Conservation (phyloP, 2,797 vertebrate genomes). For the Rhyacichthys aspro region DNA sequence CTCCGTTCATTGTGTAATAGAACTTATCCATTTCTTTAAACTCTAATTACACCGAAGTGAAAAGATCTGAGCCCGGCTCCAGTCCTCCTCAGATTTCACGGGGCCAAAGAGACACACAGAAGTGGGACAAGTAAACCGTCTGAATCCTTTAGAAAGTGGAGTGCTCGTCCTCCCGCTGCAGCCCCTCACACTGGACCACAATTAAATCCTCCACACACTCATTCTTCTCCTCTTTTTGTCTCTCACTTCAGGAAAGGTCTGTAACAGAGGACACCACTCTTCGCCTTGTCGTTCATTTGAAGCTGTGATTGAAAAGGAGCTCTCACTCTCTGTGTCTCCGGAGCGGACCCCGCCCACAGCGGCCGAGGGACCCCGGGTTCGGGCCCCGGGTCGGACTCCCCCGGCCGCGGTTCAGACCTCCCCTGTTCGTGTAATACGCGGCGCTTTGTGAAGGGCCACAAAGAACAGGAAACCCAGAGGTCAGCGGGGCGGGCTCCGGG, state of each 20-base stretch:
- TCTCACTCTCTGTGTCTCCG: constrained; percentile 66
- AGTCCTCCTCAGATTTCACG: constrained; percentile 47
- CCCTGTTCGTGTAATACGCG: constrained; percentile 61
- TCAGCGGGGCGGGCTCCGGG: constrained; percentile 68
- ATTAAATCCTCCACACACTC: constrained; percentile 70
- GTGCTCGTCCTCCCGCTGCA: constrained; percentile 66
- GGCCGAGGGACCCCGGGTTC: background rate
- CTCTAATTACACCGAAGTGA: background rate
- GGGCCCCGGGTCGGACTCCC: constrained; percentile 55
- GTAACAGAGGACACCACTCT: constrained; percentile 71
- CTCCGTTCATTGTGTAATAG: too few relatives aligned
- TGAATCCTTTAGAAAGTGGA: constrained; percentile 60
- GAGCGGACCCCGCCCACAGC: constrained; percentile 9
- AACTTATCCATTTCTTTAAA: too few relatives aligned
- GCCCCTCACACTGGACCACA: constrained; percentile 57
- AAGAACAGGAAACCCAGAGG: constrained; percentile 82
- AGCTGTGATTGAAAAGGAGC: constrained; percentile 65
- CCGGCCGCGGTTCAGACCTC: constrained; percentile 68
- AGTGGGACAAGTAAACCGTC: constrained; percentile 41
- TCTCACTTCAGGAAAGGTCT: constrained; percentile 69
- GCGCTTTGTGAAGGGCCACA: constrained; percentile 73
- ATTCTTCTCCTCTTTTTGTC: constrained; percentile 67
- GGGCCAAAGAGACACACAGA: constrained; percentile 51
- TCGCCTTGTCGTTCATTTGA: constrained; percentile 66
- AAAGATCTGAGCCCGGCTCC: constrained; percentile 26